Base-by-base conservation (phyloP, 2,888 invertebrate genomes). In the Serrognathus titanus region DNA sequence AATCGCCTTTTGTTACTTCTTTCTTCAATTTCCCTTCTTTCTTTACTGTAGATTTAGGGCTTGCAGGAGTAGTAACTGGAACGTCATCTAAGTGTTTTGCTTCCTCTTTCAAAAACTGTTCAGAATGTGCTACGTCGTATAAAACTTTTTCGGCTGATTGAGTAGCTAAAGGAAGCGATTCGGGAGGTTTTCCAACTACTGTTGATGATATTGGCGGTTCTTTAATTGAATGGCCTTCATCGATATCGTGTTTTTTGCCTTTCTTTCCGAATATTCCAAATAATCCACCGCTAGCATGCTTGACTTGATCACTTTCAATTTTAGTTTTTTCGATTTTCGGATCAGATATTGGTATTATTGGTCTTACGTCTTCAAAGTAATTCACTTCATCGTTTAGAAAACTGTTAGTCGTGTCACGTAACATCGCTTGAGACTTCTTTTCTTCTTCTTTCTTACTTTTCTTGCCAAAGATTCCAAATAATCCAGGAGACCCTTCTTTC, bases 341-440 rank as follows among this genome's bases (percentile, higher is more conserved):
- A 10, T 46, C 46, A 11, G 46, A 35, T 46, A 52, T 10, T 9
- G 9, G 16, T 10, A 11, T 43, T n/a, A 39, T n/a, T 6, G 56
- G 59, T 39, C 10, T 52, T 11, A 12, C 43, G 2, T 43, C 43
- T 11, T 43, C 43, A 5, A 43, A 43, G 20, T 43, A 16, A 43
- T 20, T 43, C 20, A 43, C 43, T 43, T 43, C 43, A 3, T 13
- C 20, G 9, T 12, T 43, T 12, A 43, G 11, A 20, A 43, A 43
- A 10, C 10, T 9, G 11, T 67, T 62, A 7, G 64, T 65, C 63
- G 69, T 69, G 37, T 66, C 51, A 56, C 62, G 57, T 38, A 67
- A 55, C 10, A 59, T 61, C 31, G 64, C 58, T 46, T 66, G 57
- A n/a, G 38, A 12, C 3, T 11, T 11, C 40, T 9, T 40, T 12